Percentiles rank a stretch among this genome's conserved stretches.
phyloP scores from a whole-genome alignment of 2,888 invertebrate genomes.

The Dendrolimus houi region DNA sequence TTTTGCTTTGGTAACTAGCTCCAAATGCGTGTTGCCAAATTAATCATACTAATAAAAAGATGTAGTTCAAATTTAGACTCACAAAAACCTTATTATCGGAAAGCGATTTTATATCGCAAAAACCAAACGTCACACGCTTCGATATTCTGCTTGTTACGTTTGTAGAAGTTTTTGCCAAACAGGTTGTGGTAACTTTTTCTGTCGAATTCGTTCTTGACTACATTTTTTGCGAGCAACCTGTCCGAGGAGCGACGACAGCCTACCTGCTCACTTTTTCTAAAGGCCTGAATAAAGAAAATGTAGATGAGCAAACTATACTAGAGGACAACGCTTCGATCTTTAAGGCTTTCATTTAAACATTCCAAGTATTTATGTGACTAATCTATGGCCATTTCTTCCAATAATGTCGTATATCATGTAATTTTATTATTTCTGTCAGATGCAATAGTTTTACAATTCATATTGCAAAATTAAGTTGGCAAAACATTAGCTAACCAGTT shows the following conservation, averaged over 20 bases:
- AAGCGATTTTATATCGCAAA: slow-evolving; percentile 14
- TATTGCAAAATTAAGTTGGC: not conserved
- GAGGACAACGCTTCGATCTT: too few relatives aligned
- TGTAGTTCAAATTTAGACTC: not conserved
- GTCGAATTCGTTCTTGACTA: not conserved
- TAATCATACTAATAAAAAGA: not conserved
- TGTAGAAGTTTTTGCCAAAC: slow-evolving; percentile 1
- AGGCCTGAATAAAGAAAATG: not conserved
- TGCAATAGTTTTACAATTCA: not conserved
- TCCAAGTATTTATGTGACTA: not conserved
- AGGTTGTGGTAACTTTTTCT: not conserved
- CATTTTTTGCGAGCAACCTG: not conserved
- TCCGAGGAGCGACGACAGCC: not conserved
- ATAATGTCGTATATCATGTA: too few relatives aligned
- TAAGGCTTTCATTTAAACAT: too few relatives aligned
- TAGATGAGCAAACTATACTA: too few relatives aligned
- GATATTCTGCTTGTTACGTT: slow-evolving; percentile 28
- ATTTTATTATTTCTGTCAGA: not conserved
- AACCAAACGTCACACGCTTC: slow-evolving; percentile 32
- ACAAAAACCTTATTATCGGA: not conserved
- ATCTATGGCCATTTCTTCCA: too few relatives aligned
- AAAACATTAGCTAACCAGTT: not conserved
- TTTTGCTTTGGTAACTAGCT: too few relatives aligned
- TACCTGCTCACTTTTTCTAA: not conserved
- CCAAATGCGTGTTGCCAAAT: too few relatives aligned